Evolutionary conservation across 2,888 invertebrate species (phyloP).

Genomic region (Rhingia campestris): DNA sequence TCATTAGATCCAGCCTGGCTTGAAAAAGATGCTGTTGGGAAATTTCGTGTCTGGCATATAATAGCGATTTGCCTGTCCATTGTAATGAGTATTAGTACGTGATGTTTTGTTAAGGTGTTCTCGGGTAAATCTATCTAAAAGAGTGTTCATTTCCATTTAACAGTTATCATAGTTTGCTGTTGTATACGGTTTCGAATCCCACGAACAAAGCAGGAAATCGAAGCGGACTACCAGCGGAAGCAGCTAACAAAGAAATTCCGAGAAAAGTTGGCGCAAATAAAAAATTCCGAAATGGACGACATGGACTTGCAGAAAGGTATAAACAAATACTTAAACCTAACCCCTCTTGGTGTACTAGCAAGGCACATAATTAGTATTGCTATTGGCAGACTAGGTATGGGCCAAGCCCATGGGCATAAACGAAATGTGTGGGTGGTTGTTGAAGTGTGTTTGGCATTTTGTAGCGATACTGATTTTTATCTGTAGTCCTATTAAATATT

Average conservation of each 20-base stretch:
- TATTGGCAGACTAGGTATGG: constrained; percentile 1
- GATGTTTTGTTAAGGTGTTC: neutral
- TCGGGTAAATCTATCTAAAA: constrained; percentile 21
- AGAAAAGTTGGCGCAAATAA: constrained; percentile 90
- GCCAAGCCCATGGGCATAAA: constrained; percentile 45
- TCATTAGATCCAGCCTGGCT: constrained; percentile 85
- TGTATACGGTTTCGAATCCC: constrained; percentile 95
- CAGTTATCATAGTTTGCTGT: constrained; percentile 94
- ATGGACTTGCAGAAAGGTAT: constrained; percentile 83
- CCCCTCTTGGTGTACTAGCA: neutral
- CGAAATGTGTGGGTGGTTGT: constrained; percentile 8
- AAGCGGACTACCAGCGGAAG: constrained; percentile 94
- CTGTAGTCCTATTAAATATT: constrained; percentile 17
- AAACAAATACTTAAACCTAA: neutral
- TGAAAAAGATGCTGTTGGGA: constrained; percentile 87
- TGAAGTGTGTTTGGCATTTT: constrained; percentile 21
- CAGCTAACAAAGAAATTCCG: constrained; percentile 92
- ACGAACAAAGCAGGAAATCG: constrained; percentile 96
- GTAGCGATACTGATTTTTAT: constrained; percentile 43
- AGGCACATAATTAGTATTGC: too few relatives aligned
- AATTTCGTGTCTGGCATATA: constrained; percentile 92
- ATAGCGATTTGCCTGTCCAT: constrained; percentile 88
- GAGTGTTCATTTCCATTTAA: constrained; percentile 25
- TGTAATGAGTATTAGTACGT: constrained; percentile 86
- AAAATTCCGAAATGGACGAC: constrained; percentile 92